Evolutionary conservation across 2,888 invertebrate genomes (phyloP).

Genomic region (Rugalucina vietnamica): DNA sequence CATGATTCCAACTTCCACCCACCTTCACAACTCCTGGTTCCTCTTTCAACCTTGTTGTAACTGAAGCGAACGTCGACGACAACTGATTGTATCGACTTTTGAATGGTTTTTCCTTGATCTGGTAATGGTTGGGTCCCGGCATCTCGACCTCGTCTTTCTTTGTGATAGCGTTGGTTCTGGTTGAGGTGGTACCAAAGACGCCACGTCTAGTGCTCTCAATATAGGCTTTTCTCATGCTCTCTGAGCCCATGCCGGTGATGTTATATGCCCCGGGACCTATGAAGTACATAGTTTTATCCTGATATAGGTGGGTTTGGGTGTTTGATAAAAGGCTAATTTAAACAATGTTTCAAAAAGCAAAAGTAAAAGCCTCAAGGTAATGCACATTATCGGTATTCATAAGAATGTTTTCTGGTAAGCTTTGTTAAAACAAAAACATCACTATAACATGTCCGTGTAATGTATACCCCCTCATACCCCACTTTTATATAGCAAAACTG

Average conservation of each 20-base stretch:
- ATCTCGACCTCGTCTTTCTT: slow-evolving; percentile 77
- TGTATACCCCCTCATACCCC: no score
- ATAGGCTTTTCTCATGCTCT: slow-evolving; percentile 82
- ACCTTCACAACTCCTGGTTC: slow-evolving; percentile 69
- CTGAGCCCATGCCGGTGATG: slow-evolving; percentile 82
- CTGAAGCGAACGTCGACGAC: slow-evolving; percentile 82
- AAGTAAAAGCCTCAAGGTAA: no score
- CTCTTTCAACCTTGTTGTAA: slow-evolving; percentile 75
- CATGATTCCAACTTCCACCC: no score
- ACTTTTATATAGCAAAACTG: no score
- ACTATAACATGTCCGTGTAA: no score
- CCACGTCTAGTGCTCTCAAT: slow-evolving; percentile 82
- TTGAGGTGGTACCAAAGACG: slow-evolving; percentile 82
- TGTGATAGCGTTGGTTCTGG: slow-evolving; percentile 74
- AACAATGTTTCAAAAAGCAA: no score
- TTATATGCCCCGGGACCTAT: slow-evolving; percentile 83
- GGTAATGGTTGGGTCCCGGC: slow-evolving; percentile 83
- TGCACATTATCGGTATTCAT: no score
- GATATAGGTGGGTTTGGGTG: no score
- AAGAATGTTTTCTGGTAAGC: no score
- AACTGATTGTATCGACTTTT: slow-evolving; percentile 76
- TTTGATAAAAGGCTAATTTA: no score
- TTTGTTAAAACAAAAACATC: no score
- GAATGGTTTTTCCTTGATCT: slow-evolving; percentile 79
- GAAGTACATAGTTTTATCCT: neutral